These are phyloP conservation scores for Xiphorhynchus erythropygius DNA, from an alignment of 2,797 vertebrate species.

Conservation along the genomic window DNA sequence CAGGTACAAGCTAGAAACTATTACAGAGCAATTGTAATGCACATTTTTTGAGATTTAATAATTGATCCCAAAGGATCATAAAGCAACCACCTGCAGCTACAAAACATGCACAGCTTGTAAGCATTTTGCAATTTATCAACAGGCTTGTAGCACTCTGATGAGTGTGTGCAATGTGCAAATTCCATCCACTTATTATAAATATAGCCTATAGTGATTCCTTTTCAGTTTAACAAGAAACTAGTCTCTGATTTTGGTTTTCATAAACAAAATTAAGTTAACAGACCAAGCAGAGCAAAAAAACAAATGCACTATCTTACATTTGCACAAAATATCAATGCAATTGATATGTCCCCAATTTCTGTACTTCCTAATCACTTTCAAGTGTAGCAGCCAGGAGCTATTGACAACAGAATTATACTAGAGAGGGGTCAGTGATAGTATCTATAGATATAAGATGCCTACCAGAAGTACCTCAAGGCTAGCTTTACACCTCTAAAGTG, in stretches of 20 bases:
- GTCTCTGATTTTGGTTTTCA: not conserved
- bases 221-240: not conserved
- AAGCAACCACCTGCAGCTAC: not conserved
- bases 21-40: not conserved
- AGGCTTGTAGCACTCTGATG: not conserved
- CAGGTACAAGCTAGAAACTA: not conserved
- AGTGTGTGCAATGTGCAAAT: not conserved
- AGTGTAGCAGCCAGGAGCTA: not conserved
- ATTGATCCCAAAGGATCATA: not conserved
- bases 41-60: not conserved
- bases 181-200: not conserved
- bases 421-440: not conserved
- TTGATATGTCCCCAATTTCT: not conserved
- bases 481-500: not conserved
- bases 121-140: not conserved
- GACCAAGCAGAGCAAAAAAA: not conserved
- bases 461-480: not conserved
- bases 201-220: not conserved
- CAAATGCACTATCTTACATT: not conserved
- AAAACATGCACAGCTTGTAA: not conserved
- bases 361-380: not conserved
- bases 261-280: not conserved
- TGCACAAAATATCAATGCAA: not conserved
- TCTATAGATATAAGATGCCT: not conserved
- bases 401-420: not conserved